Evolutionary conservation across 2,797 vertebrate species (phyloP), one percentile per base, ranked within the genome.

Genomic region (Kryptopterus vitreolus): DNA sequence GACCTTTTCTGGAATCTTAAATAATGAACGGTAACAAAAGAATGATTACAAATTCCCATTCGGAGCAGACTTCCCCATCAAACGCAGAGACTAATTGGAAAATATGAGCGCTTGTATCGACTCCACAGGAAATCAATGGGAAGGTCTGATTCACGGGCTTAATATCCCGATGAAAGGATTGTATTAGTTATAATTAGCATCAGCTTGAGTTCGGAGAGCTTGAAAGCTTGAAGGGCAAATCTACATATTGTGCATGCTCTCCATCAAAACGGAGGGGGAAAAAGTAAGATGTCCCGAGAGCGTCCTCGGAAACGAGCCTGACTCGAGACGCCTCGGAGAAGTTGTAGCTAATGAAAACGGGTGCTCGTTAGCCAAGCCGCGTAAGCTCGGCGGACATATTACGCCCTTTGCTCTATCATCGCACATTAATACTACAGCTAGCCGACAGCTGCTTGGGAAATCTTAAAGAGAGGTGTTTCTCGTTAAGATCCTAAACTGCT

Each of bases 171-270:
- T 57, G 53, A 82, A 81, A 85, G 85, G 89, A 91, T 91, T 90
- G 91, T 87, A 90, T 85, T 89, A 85, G 87, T 87, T 87, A 80
- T 84, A 90, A 89, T 91, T 90, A 91, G 86, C 78, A 82, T 72
- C 59, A 1, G 48, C 62, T 12, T 81, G 85, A 89, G 85, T 87
- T 87, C 77, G 16, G 55, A 76, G 79, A 83, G 70, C 69, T 84
- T 57, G 81, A 85, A 83, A 46, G 72, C 43, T 38, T 5, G 77
- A 61, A 72, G 55, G 82, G 48, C 53, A 71, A 84, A 63, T 69
- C 46, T 76, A 46, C 72, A 75, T 61, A 75, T 10, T 59, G 72
- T 75, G 29, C 38, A 46, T 52, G 74, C 77, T 81, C 78, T 83
- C 61, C 74, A 76, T 81, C 76, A 82, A 83, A 83, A 66, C 63